Base-by-base conservation (phyloP, 2,113 vertebrate species). In the Gobio gobio region DNA sequence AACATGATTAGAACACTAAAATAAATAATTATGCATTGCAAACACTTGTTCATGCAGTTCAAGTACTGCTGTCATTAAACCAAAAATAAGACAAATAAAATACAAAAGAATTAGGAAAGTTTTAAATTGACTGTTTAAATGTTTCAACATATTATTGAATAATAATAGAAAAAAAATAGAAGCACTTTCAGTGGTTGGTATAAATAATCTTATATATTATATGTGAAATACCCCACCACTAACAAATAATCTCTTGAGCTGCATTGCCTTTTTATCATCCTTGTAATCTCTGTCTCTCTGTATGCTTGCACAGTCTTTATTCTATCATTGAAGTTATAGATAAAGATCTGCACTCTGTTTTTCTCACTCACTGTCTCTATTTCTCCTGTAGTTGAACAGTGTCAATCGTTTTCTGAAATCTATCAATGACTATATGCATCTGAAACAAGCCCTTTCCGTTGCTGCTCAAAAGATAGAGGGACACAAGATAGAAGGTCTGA, bases 391-490 rank as follows among this genome's bases (percentile, higher is more conserved):
- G 95, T 59, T 95, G 54, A 89, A 88, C 56, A 92, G 90, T 76
- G 90, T 95, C 0, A 92, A 90, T 24, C 24, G 16, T 3, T 95
- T 95, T 89, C 63, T 95, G 87, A 92, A 93, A 61, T 90, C 86
- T 73, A 94, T 95, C 83, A 95, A 95, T 51, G 89, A 92, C 58
- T 91, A 93, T 85, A 73, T 95, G 83, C 92, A 56, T 45, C 59
- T 89, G 1, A 93, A 90, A 74, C 90, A 94, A 64, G 93, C 91
- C 4, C 93, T 95, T 47, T 83, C 74, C 64, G 90, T 83, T 33
- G 90, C 90, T 24, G 93, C 94, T 54, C 90, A 94, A 88, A 92
- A 91, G 83, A 87, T 95, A 78, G 94, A 95, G 64, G 94, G 94
- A 13, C 94, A 94, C 10, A 91, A 93, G n/a, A 47, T 87, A 73